Conservation (phyloP, 2,888 invertebrate species). For the Synergus japonicus region DNA sequence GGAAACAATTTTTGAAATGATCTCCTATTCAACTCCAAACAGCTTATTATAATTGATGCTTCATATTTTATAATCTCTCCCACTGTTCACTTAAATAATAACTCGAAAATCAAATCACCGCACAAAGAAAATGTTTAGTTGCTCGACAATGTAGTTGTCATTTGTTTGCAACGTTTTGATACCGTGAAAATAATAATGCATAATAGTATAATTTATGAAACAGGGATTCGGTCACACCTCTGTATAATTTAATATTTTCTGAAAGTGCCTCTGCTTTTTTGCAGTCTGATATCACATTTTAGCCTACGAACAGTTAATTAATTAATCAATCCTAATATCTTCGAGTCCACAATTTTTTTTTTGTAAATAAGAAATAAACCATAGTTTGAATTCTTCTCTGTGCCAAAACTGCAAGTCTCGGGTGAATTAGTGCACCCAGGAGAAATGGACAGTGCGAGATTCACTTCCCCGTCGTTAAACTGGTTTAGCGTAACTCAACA, state of each 20-base stretch:
- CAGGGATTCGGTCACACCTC: background rate
- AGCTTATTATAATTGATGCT: conserved; percentile 6
- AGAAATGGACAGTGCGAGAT: background rate
- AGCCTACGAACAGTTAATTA: too few relatives aligned
- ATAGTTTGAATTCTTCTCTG: background rate
- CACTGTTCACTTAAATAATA: background rate
- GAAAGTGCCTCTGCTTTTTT: too few relatives aligned
- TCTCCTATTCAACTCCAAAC: background rate
- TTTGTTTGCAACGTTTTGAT: too few relatives aligned
- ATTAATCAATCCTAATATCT: too few relatives aligned
- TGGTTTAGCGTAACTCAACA: background rate
- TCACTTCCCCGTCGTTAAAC: conserved; percentile 3
- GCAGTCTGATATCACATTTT: too few relatives aligned
- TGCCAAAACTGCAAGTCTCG: background rate
- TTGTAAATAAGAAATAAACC: background rate
- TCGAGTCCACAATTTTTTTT: background rate
- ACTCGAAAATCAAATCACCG: background rate
- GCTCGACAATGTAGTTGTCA: too few relatives aligned
- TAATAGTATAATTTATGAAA: background rate
- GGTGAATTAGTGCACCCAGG: background rate
- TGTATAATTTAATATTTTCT: too few relatives aligned
- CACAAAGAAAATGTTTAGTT: background rate
- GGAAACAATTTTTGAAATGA: background rate
- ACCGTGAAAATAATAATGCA: too few relatives aligned
- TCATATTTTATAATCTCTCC: conserved; percentile 6